Base-by-base conservation (phyloP, 2,113 vertebrate species). In the Oncorhynchus mykiss region DNA sequence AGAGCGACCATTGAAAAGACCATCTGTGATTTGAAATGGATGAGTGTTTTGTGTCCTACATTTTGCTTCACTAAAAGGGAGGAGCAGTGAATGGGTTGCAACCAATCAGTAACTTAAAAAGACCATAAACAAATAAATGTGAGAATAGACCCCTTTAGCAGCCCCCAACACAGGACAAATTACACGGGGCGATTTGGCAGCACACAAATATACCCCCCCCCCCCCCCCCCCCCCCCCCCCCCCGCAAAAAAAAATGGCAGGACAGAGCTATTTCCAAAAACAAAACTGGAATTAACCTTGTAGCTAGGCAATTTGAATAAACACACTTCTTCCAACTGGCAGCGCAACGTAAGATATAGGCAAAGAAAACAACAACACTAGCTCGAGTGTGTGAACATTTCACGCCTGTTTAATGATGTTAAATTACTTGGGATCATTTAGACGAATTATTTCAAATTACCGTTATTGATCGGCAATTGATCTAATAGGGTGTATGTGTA, bases 21-120 rank as follows among this genome's bases (percentile, higher is more conserved):
- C 93, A 94, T 94, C 93, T 94, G 93, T 91, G 93, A 90, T 89
- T 89, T 90, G 91, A 92, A 93, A 94, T 93, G 91, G 91, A 92
- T 91, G 92, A 91, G 89, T 84, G 93, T 92, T 80, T 85, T 60
- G 66, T 82, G 80, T 79, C 79, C 73, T 83, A 73, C 59, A 39
- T 85, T 91, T 91, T 90, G 88, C 86, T 88, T 84, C 85, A 74
- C 75, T 4, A 29, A 90, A 84, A 76, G 78, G 88, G 89, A 74
- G 89, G 88, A 84, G 86, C 78, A 78, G 80, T 85, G 87, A 82
- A 74, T 76, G 73, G 83, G 77, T 73, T 81, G 78, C 83, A 71
- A 88, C 83, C 88, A 86, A 90, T 87, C 81, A 82, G 83, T 89
- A 87, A 88, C 87, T 87, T 88, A 77, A 81, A 75, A 77, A 72